Base-by-base conservation (phyloP, 2,888 invertebrate genomes). In the Muschampia plurimacula region DNA sequence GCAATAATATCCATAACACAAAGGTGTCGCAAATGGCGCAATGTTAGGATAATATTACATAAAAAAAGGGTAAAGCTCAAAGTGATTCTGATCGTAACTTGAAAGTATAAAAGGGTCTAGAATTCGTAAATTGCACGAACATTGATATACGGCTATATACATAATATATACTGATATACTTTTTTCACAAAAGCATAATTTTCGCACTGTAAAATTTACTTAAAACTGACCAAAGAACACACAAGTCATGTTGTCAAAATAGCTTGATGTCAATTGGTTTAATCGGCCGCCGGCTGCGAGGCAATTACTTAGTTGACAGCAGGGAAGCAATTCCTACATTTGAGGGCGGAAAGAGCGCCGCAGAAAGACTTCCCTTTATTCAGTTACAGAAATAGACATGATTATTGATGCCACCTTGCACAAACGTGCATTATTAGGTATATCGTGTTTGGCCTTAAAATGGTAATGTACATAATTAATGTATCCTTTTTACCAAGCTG, bases 271-370 rank as follows among this genome's bases (percentile, higher is more conserved):
- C 93, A 92, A 94, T 94, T 94, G 91, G 87, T 85, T 84, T 93
- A 93, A 93, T 93, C 88, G 90, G 88, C 82, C 85, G 86, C 91
- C 91, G 90, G 88, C 93, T 91, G 92, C 83, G 90, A 88, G 88
- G 84, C 93, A 93, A 93, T 94, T 93, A 93, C 89, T 91, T 90
- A 93, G 86, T 93, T 92, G 90, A 88, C 90, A 91, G 91, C 89
- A 87, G 93, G 92, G 92, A 92, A 93, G 91, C 90, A 92, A 92
- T 93, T 93, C 93, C 89, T 90, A 91, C 92, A 22, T n/a, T n/a
- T 22, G n/a, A n/a, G n/a, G n/a, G 22, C n/a, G n/a, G n/a, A 22
- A 22, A 22, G 0, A n/a, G n/a, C 22, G 83, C 86, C 84, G 87
- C 90, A 92, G 91, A 91, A 92, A 93, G 88, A 90, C 91, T 93